Base-by-base conservation (phyloP, 2,113 vertebrate genomes). In the Sinocyclocheilus grahami region DNA sequence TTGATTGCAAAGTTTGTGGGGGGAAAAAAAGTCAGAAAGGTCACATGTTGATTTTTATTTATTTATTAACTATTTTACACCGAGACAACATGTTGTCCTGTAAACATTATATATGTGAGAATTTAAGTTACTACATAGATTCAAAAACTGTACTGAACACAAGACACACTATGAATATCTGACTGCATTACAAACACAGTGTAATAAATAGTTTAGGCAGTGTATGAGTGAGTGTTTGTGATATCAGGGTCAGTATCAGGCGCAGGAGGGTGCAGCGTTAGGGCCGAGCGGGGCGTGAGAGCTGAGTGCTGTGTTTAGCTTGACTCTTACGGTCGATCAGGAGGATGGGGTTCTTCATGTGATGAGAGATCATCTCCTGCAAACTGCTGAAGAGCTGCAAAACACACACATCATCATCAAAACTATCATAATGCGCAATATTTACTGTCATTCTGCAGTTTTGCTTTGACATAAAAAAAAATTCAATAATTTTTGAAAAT, bases 271-370 rank as follows among this genome's bases (percentile, higher is more conserved):
- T 33, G 67, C 37, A 33, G 65, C 51, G 77, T 90, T 92, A 96
- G 46, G 92, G 91, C 72, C 86, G 92, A 55, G 90, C 90, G 6
- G 96, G 91, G 39, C 96, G 93, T 74, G 93, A 93, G 88, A 97
- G 92, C 83, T 92, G 93, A 0, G 95, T 93, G 2, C 90, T 90
- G 51, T 94, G 94, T 83, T 94, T 94, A 88, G 94, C 91, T 30
- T 95, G 93, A 9, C 93, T 95, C 87, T 92, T 95, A 89, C 95
- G 94, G 91, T 97, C 95, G 84, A 97, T 95, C 48, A 97, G 92
- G 53, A 95, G 91, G 83, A 97, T 83, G 10, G 95, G 93, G 39
- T 95, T 95, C 80, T 93, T 89, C 9, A 27, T 86, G 90, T 96
- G 95, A 87, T 96, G 91, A 79, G 93, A 93, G 84, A 97, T 91